phyloP scores from a whole-genome alignment of 2,797 vertebrate genomes.

The Helostoma temminkii region DNA sequence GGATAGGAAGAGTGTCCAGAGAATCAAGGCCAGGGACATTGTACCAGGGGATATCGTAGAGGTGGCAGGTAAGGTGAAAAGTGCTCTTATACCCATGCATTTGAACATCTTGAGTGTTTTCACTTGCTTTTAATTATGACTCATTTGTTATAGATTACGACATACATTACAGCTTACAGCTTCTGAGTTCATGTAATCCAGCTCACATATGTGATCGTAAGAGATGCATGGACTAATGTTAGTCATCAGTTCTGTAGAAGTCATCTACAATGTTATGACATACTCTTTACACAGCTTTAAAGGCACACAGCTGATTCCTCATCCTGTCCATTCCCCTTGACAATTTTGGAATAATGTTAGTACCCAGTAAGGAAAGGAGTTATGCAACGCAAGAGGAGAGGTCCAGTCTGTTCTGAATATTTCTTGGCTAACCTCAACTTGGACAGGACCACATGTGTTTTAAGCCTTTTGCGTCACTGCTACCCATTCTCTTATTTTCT shows the following conservation, averaged over 20 bases:
- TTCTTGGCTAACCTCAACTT: constrained; percentile 55
- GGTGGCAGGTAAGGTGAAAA: constrained; percentile 90
- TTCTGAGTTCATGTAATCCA: background rate
- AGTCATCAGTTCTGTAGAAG: no score
- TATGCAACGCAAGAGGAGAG: constrained; percentile 45
- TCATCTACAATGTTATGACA: constrained; percentile 14
- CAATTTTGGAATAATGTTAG: constrained; percentile 44
- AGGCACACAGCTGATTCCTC: constrained; percentile 45
- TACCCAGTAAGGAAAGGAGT: constrained; percentile 25
- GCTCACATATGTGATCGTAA: background rate
- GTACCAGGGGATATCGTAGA: constrained; percentile 98
- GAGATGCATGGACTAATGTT: background rate
- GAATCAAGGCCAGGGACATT: constrained; percentile 98
- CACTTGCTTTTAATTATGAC: background rate
- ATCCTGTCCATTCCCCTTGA: constrained; percentile 46
- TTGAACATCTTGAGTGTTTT: background rate
- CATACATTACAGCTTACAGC: no score
- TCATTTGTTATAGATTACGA: background rate
- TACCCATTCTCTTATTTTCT: constrained; percentile 11
- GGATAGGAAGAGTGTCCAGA: constrained; percentile 96
- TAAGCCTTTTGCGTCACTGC: constrained; percentile 48
- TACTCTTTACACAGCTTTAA: background rate
- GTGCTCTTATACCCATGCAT: background rate
- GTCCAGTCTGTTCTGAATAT: constrained; percentile 44
- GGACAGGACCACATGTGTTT: constrained; percentile 42